phyloP scores from a whole-genome alignment of 2,888 invertebrate genomes.

The Mimumesa dahlbomi region DNA sequence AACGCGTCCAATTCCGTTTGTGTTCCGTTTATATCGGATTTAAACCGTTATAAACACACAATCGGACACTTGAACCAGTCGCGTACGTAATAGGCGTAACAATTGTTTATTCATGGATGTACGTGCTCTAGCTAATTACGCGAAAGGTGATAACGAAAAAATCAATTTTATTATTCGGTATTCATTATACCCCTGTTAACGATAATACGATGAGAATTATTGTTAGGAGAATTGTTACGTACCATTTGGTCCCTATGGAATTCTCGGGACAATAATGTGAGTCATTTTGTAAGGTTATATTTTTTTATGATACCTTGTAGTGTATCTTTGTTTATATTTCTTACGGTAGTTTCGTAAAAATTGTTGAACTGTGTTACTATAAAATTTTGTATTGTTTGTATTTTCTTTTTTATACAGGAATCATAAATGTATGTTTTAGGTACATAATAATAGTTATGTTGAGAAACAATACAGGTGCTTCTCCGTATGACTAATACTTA shows the following conservation, averaged over 20 bases:
- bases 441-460: slow-evolving; percentile 40
- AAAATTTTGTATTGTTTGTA: background rate
- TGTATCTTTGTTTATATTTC: background rate
- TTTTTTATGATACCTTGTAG: background rate
- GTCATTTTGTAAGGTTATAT: slow-evolving; percentile 28
- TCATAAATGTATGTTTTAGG: too few relatives aligned
- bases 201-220: slow-evolving; percentile 14
- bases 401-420: slow-evolving; percentile 1
- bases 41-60: slow-evolving; percentile 20
- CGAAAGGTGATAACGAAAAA: slow-evolving; percentile 19
- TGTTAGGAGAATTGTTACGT: background rate
- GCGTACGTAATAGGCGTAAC: slow-evolving; percentile 12
- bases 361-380: background rate
- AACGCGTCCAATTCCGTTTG: background rate
- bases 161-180: slow-evolving; percentile 19
- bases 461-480: slow-evolving; percentile 12
- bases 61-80: background rate
- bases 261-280: slow-evolving; percentile 14
- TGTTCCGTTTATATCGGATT: slow-evolving; percentile 2
- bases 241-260: background rate
- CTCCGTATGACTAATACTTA: slow-evolving; percentile 29
- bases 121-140: slow-evolving; percentile 19
- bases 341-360: background rate
- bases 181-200: slow-evolving; percentile 4
- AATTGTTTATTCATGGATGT: slow-evolving; percentile 34